These are phyloP conservation scores for Brachystomella parvula DNA, from an alignment of 1,140 invertebrate genomes.

Conservation along the genomic window DNA sequence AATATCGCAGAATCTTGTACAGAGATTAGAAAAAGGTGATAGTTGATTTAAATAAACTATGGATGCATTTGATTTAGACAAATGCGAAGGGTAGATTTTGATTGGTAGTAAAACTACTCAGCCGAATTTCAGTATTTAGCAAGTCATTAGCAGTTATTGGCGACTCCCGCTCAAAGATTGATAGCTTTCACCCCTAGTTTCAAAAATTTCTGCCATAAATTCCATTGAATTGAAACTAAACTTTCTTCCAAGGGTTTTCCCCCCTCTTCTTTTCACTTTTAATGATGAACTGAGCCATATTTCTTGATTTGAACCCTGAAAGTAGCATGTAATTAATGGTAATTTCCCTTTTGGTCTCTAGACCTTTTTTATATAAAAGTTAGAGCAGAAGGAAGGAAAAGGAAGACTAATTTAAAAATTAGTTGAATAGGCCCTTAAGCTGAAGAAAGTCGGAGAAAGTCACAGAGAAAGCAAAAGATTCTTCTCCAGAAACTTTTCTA, in stretches of 20 bases:
- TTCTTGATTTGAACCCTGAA: neutral
- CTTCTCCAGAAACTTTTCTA: neutral
- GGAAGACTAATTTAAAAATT: constrained; percentile 2
- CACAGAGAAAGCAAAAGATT: neutral
- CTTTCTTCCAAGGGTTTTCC: neutral
- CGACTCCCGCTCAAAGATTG: neutral
- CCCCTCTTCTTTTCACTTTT: neutral
- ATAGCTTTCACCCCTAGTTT: neutral
- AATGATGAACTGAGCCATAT: neutral
- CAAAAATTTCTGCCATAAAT: neutral
- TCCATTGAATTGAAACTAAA: neutral
- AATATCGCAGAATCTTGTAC: neutral
- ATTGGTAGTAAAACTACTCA: too few relatives aligned
- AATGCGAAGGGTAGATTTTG: too few relatives aligned
- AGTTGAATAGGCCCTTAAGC: neutral
- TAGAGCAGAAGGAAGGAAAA: neutral
- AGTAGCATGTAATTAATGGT: neutral
- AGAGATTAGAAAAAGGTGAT: neutral
- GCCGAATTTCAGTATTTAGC: too few relatives aligned
- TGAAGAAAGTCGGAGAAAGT: neutral
- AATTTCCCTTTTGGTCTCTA: neutral
- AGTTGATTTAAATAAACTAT: neutral
- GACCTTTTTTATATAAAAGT: too few relatives aligned
- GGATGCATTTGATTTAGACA: too few relatives aligned
- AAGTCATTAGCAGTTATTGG: neutral